Evolutionary conservation across 2,797 vertebrate genomes (phyloP).

Genomic region (Rhadinocentrus ornatus): DNA sequence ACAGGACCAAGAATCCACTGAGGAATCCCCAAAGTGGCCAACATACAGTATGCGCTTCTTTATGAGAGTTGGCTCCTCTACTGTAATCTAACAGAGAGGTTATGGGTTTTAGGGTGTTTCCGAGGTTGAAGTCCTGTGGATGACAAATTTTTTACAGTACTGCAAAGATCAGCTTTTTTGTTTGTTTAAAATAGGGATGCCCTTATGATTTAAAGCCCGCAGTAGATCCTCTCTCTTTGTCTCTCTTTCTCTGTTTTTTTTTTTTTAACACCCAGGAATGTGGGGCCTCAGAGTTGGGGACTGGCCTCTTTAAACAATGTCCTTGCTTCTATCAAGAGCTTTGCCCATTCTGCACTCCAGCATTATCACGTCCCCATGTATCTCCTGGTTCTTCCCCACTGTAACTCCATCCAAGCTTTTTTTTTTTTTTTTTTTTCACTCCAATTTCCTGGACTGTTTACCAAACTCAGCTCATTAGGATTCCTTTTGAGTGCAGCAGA

Average conservation of each 20-base stretch:
- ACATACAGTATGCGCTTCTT: not conserved
- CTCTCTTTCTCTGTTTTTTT: slow-evolving; percentile 14
- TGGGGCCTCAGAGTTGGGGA: slow-evolving; percentile 48
- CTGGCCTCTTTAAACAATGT: slow-evolving; percentile 38
- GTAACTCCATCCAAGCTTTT: slow-evolving; percentile 8
- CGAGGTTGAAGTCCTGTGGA: slow-evolving; percentile 50
- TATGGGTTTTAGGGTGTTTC: slow-evolving; percentile 27
- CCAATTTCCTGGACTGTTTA: slow-evolving; percentile 20
- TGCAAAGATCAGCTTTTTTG: slow-evolving; percentile 65
- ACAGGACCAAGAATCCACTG: not conserved
- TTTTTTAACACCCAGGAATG: slow-evolving; percentile 3
- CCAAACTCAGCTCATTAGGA: slow-evolving; percentile 48
- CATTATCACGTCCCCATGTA: not conserved
- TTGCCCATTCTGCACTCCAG: slow-evolving; percentile 9
- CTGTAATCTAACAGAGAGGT: not conserved
- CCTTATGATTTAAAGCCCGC: slow-evolving; percentile 32
- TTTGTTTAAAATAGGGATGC: slow-evolving; percentile 8
- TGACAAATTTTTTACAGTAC: slow-evolving; percentile 45
- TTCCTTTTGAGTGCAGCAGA: slow-evolving; percentile 38
- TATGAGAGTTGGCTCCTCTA: not conserved
- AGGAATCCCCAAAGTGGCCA: not conserved
- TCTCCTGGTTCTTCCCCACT: not conserved
- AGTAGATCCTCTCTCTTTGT: slow-evolving; percentile 22
- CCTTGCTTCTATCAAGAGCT: slow-evolving; percentile 31
- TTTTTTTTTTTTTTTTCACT: not conserved